Base-by-base conservation (phyloP, 2,113 vertebrate genomes). In the Penelope pileata region DNA sequence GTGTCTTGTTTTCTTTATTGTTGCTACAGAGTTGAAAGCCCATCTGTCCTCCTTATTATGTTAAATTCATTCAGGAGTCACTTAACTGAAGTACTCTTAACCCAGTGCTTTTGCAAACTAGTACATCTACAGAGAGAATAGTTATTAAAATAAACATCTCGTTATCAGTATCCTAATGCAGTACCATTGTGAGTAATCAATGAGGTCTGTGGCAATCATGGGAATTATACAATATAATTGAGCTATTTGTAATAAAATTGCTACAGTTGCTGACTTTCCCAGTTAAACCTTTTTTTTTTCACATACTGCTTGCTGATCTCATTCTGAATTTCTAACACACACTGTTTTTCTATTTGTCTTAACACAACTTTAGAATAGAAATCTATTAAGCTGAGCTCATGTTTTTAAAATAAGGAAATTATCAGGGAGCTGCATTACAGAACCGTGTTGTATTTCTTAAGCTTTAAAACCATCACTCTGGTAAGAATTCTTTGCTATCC, bases 1-100 rank as follows among this genome's bases (percentile, higher is more conserved):
- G 82, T 89, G 45, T 80, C 75, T 93, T 80, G 70, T 92, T 89
- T 94, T 94, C 78, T 90, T 91, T 95, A 23, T 36, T 84, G 86
- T 89, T 92, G 70, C 29, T 82, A 76, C 50, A 0, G 77, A 95
- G 32, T 22, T 91, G 74, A 92, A 95, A 96, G 77, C 70, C 80
- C 73, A 84, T 92, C 81, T 85, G 77, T 93, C 84, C 86, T 91
- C 72, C 78, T 94, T 88, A 68, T 93, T 89, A 86, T 67, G 63
- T 87, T 92, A 87, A 95, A 92, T 95, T 90, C 47, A 74, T 90
- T 95, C 88, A 94, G 91, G 77, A 93, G 38, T 92, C 83, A 70
- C 89, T 96, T 93, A 79, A 89, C 91, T 96, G 85, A 94, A 97
- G 90, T 83, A 93, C 90, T 42, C 93, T 96, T 95, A 95, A 95